phyloP scores from a whole-genome alignment of 1,140 invertebrate genomes.

The Solenopsis invicta region DNA sequence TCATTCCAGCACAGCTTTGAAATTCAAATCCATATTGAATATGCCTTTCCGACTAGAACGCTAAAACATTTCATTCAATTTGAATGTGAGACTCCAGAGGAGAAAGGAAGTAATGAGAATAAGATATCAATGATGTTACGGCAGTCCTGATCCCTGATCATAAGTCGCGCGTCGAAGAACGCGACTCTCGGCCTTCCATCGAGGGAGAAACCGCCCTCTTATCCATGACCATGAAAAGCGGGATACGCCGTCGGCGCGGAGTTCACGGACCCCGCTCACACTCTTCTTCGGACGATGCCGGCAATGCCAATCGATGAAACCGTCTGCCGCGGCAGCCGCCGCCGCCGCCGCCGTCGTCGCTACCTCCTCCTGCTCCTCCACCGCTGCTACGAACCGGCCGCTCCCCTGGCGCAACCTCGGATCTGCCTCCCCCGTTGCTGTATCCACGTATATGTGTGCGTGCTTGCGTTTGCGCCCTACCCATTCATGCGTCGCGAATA shows the following conservation, averaged over 20 bases:
- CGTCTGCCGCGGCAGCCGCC: conserved; percentile 73
- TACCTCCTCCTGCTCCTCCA: neutral
- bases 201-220: conserved; percentile 68
- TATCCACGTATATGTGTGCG: neutral
- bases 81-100: neutral
- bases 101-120: neutral
- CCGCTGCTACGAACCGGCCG: conserved; percentile 22
- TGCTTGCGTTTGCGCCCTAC: neutral
- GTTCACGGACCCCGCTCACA: conserved; percentile 70
- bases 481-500: conserved; percentile 63
- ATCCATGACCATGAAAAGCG: conserved; percentile 75
- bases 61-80: neutral
- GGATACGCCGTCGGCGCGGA: conserved; percentile 54
- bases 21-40: conserved; percentile 11
- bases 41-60: neutral
- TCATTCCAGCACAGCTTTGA: neutral
- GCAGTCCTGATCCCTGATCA: neutral
- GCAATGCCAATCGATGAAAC: conserved; percentile 81
- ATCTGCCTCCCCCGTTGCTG: conserved; percentile 29
- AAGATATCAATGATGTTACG: neutral
- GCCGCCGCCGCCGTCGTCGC: neutral
- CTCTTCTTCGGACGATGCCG: conserved; percentile 55
- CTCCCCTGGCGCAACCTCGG: conserved; percentile 61
- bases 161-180: neutral
- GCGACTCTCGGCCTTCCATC: neutral